These are phyloP conservation scores for Chaetodon auriga DNA, from an alignment of 2,113 vertebrate genomes.

Conservation along the genomic window DNA sequence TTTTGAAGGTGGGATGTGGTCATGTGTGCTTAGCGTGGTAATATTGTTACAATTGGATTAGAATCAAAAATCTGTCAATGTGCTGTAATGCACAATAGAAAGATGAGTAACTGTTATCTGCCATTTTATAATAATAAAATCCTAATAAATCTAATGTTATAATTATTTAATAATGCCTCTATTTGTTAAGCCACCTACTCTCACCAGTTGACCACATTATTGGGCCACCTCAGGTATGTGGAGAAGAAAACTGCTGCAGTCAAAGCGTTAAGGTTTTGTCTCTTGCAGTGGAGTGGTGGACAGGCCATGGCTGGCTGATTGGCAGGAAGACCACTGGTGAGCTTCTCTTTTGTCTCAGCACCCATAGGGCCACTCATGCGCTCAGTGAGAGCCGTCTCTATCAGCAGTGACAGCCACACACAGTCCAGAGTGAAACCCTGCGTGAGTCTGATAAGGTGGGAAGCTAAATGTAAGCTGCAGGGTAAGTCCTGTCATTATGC, in stretches of 20 bases:
- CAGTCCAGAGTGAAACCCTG: constrained; percentile 18
- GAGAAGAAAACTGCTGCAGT: neutral
- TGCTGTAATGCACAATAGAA: neutral
- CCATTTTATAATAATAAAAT: no score
- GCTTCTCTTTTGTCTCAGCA: constrained; percentile 13
- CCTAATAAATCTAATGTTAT: no score
- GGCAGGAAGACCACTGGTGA: neutral
- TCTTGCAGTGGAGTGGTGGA: neutral
- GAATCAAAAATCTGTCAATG: neutral
- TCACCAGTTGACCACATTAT: neutral
- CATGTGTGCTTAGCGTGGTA: neutral
- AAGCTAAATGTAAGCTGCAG: constrained; percentile 30
- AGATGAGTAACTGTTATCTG: neutral
- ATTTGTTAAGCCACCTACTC: no score
- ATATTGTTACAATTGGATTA: neutral
- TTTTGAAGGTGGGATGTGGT: neutral
- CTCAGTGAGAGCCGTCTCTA: neutral
- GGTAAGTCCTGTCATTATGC: constrained; percentile 21
- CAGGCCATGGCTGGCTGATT: neutral
- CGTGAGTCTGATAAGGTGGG: constrained; percentile 35
- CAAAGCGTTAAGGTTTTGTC: neutral
- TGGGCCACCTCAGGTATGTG: neutral
- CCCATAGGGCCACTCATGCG: neutral
- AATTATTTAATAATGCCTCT: neutral
- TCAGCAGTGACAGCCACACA: constrained; percentile 24